Conservation (phyloP, 2,888 invertebrate genomes). For the Hypomecis atomaria region DNA sequence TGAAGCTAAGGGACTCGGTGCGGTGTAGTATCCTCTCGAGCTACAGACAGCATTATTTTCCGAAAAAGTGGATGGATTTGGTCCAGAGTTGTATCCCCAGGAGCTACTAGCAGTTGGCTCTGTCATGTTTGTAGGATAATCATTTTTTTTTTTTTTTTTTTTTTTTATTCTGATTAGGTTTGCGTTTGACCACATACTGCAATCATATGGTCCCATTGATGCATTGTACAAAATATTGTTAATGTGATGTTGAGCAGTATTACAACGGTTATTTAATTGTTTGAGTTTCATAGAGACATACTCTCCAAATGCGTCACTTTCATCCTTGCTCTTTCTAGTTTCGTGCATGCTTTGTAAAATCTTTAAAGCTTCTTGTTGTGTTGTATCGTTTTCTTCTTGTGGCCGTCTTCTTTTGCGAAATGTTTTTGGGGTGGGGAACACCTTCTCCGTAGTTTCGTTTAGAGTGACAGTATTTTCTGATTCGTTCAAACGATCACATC, state of each 20-base stretch:
- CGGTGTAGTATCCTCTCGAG: slow-evolving; percentile 45
- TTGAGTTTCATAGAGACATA: slow-evolving; percentile 43
- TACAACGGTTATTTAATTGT: slow-evolving; percentile 40
- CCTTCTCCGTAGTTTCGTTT: slow-evolving; percentile 32
- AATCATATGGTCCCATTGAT: slow-evolving; percentile 35
- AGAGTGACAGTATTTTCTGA: slow-evolving; percentile 37
- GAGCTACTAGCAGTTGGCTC: slow-evolving; percentile 41
- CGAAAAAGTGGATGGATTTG: slow-evolving; percentile 40
- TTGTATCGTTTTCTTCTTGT: slow-evolving; percentile 40
- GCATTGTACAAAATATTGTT: slow-evolving; percentile 42
- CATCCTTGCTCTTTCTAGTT: slow-evolving; percentile 37
- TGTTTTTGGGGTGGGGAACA: slow-evolving; percentile 40
- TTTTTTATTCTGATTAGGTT: too few species aligned
- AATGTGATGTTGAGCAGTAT: slow-evolving; percentile 41
- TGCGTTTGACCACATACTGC: too few species aligned
- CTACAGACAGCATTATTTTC: slow-evolving; percentile 44
- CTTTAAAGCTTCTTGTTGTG: slow-evolving; percentile 44
- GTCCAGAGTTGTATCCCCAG: slow-evolving; percentile 41
- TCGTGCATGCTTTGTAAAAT: slow-evolving; percentile 42
- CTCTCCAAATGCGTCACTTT: slow-evolving; percentile 39
- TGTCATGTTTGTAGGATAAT: slow-evolving; percentile 22
- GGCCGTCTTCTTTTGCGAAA: slow-evolving; percentile 41
- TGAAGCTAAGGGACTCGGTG: slow-evolving; percentile 37
- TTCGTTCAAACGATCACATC: slow-evolving; percentile 33
- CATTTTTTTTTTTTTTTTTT: too few species aligned